Evolutionary conservation across 2,113 vertebrate species (phyloP).

Genomic region (Pimephales promelas): DNA sequence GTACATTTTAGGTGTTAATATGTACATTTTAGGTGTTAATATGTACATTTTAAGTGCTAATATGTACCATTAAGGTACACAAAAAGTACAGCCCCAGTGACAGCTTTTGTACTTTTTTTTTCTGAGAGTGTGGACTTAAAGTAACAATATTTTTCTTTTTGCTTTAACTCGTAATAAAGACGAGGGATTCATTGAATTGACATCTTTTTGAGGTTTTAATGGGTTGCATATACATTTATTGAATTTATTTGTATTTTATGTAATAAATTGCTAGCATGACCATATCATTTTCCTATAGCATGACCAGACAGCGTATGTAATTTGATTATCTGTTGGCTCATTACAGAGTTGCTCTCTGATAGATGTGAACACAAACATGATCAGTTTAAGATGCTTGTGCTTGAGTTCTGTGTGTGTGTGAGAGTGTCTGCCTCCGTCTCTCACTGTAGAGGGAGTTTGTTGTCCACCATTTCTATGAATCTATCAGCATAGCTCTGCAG

Average conservation of each 20-base stretch:
- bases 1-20: no score
- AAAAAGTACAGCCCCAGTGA: no score
- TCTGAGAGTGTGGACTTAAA: no score
- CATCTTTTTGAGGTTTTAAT: neutral
- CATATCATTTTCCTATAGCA: neutral
- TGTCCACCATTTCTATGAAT: conserved; percentile 52
- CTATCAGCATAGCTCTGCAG: conserved; percentile 62
- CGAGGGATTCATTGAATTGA: no score
- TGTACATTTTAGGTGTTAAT: no score
- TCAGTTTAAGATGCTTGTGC: neutral
- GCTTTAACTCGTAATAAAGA: neutral
- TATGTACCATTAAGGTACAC: no score
- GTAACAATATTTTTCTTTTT: neutral
- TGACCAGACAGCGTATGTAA: neutral
- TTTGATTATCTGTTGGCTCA: neutral
- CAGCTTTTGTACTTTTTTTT: no score
- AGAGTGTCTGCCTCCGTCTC: neutral
- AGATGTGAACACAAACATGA: neutral
- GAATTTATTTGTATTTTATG: neutral
- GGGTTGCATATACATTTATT: neutral
- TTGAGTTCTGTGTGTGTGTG: neutral
- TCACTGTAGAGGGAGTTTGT: conserved; percentile 51
- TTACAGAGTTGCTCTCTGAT: neutral
- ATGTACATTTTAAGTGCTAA: no score
- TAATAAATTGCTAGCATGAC: no score